These are phyloP conservation scores for Anisognathus igniventris DNA, from an alignment of 2,797 vertebrate species.

Conservation along the genomic window DNA sequence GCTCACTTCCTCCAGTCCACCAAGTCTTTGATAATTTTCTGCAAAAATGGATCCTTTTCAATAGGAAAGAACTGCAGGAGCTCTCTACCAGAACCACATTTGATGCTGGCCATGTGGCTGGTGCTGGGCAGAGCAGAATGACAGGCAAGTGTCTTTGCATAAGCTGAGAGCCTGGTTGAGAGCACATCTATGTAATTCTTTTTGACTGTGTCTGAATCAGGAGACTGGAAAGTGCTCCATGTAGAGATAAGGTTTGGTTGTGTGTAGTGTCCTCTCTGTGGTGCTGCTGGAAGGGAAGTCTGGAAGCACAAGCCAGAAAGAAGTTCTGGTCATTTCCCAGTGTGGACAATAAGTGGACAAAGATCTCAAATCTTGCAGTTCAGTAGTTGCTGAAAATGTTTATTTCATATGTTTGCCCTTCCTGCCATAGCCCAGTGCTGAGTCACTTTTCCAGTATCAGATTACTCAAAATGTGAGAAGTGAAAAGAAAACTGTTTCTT, in stretches of 20 bases:
- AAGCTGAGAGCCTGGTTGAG: not conserved
- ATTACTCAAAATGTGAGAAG: not conserved
- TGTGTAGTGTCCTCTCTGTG: not conserved
- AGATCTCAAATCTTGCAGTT: not conserved
- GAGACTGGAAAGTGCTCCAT: not conserved
- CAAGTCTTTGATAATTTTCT: not conserved
- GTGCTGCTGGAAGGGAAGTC: not conserved
- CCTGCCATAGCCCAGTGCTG: not conserved
- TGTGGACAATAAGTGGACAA: not conserved
- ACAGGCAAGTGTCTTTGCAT: not conserved
- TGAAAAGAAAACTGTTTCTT: not conserved
- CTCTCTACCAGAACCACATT: not conserved
- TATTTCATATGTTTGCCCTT: not conserved
- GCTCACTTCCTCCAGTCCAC: not conserved
- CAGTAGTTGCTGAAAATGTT: not conserved
- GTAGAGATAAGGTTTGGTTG: not conserved
- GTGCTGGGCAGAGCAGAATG: not conserved
- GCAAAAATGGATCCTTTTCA: not conserved
- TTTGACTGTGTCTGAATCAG: not conserved
- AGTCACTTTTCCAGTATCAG: not conserved
- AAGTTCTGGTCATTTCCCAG: not conserved
- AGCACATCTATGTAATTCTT: not conserved
- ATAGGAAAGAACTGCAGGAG: not conserved
- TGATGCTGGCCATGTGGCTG: not conserved
- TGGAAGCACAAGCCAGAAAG: not conserved